These are phyloP conservation scores for Anguilla megastoma DNA, from an alignment of 2,797 vertebrate genomes.

Conservation along the genomic window DNA sequence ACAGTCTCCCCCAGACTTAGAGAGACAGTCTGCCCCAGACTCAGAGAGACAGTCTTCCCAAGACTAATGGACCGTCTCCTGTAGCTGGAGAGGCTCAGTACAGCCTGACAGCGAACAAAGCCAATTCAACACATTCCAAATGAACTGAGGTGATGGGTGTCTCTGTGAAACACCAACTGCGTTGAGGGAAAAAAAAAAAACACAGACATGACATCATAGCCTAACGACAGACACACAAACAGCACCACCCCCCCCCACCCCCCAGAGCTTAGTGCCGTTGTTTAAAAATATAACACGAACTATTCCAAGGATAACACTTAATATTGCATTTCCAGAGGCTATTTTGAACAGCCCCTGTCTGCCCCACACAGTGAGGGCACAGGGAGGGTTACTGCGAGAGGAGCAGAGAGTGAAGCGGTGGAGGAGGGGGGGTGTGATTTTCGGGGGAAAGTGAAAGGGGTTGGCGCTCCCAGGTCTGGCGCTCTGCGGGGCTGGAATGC, in stretches of 20 bases:
- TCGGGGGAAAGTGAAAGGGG: slow-evolving; percentile 14
- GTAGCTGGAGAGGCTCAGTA: background rate
- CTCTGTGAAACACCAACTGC: slow-evolving; percentile 9
- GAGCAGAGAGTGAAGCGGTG: background rate
- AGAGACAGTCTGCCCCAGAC: background rate
- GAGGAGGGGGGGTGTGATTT: background rate
- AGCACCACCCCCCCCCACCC: background rate
- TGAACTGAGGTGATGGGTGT: background rate
- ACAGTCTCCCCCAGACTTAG: background rate
- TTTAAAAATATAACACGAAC: background rate
- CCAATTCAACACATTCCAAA: slow-evolving; percentile 11
- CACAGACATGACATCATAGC: slow-evolving; percentile 16
- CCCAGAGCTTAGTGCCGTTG: background rate
- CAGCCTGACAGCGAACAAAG: background rate
- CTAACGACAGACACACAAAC: slow-evolving; percentile 11
- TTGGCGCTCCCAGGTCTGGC: background rate
- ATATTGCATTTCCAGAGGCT: background rate
- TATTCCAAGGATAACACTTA: slow-evolving; percentile 1
- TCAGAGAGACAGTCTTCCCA: background rate
- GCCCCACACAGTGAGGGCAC: background rate
- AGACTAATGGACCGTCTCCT: background rate
- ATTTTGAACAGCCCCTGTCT: background rate
- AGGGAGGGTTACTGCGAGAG: background rate
- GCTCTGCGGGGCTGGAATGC: background rate
- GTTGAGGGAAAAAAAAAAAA: background rate